phyloP scores from a whole-genome alignment of 2,888 invertebrate genomes.

The Clostera curtula region DNA sequence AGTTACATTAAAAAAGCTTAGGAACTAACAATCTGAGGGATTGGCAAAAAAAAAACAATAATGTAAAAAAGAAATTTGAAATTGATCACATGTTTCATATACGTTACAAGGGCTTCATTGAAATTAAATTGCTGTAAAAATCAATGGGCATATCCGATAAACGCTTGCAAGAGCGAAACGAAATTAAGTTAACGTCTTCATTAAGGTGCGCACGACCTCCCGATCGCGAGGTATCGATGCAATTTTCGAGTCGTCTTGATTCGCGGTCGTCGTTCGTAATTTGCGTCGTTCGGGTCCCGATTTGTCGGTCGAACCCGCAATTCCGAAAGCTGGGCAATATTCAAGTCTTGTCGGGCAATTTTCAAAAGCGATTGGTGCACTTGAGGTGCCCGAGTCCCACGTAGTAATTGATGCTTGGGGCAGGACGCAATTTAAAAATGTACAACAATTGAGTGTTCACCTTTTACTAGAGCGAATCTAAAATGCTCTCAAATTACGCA shows the following conservation, averaged over 20 bases:
- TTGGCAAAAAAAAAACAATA: no score
- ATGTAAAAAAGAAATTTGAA: no score
- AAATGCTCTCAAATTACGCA: slow-evolving; percentile 44
- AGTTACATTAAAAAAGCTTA: no score
- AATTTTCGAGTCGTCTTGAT: slow-evolving; percentile 55
- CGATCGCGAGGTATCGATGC: slow-evolving; percentile 47
- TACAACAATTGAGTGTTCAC: slow-evolving; percentile 60
- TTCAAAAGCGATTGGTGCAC: slow-evolving; percentile 52
- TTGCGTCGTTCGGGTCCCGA: slow-evolving; percentile 55
- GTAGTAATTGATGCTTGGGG: slow-evolving; percentile 59
- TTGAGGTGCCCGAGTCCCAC: slow-evolving; percentile 41
- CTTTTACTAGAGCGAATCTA: slow-evolving; percentile 41
- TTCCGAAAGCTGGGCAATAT: slow-evolving; percentile 59
- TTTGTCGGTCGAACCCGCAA: slow-evolving; percentile 54
- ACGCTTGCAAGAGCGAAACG: slow-evolving; percentile 50
- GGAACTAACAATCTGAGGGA: no score
- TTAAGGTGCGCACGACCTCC: slow-evolving; percentile 61
- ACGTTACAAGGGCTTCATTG: slow-evolving; percentile 13
- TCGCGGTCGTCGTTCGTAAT: slow-evolving; percentile 50
- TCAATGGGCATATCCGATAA: slow-evolving; percentile 55
- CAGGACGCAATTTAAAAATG: slow-evolving; percentile 66
- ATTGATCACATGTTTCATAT: no score
- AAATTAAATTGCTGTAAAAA: slow-evolving; percentile 64
- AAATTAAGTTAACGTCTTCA: slow-evolving; percentile 68
- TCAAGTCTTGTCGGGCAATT: slow-evolving; percentile 55